phyloP scores from a whole-genome alignment of 2,113 vertebrate genomes.

The Dolichotis patagonum region DNA sequence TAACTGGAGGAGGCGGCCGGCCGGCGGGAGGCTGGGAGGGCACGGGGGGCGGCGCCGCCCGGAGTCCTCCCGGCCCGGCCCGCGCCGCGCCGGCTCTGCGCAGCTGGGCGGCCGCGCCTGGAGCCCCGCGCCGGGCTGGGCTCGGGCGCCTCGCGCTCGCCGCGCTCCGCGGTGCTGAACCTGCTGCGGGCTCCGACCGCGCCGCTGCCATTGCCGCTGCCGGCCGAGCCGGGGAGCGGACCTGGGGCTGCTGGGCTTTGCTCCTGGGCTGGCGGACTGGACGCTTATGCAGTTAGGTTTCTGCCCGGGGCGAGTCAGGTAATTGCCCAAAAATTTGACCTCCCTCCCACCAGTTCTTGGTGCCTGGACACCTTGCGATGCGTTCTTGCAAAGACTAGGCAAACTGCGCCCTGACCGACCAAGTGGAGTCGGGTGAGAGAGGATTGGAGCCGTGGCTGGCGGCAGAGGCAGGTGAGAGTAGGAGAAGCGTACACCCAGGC shows the following conservation, averaged over 20 bases:
- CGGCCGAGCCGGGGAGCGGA: not conserved
- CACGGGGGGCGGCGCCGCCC: not conserved
- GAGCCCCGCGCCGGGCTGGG: not conserved
- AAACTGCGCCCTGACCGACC: conserved; percentile 38
- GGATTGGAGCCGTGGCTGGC: conserved; percentile 40
- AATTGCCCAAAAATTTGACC: not conserved
- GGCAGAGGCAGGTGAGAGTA: conserved; percentile 52
- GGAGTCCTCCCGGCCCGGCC: not conserved
- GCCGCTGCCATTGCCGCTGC: not conserved
- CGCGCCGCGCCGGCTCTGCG: not conserved
- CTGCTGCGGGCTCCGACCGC: not conserved
- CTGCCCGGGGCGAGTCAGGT: not conserved
- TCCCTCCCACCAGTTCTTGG: not conserved
- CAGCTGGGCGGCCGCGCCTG: not conserved
- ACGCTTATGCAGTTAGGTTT: conserved; percentile 1
- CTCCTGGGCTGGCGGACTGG: not conserved
- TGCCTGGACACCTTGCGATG: conserved; percentile 64
- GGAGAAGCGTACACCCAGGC: not conserved
- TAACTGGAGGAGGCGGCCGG: conserved; percentile 67
- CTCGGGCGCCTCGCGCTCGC: not conserved
- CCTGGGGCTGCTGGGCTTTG: not conserved
- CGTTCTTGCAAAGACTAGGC: conserved; percentile 73
- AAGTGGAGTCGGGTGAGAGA: conserved; percentile 30
- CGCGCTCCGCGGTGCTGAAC: not conserved
- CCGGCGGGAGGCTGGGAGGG: not conserved